These are phyloP conservation scores for Drosophila hamatofila DNA, from an alignment of 2,888 invertebrate species.

Conservation along the genomic window DNA sequence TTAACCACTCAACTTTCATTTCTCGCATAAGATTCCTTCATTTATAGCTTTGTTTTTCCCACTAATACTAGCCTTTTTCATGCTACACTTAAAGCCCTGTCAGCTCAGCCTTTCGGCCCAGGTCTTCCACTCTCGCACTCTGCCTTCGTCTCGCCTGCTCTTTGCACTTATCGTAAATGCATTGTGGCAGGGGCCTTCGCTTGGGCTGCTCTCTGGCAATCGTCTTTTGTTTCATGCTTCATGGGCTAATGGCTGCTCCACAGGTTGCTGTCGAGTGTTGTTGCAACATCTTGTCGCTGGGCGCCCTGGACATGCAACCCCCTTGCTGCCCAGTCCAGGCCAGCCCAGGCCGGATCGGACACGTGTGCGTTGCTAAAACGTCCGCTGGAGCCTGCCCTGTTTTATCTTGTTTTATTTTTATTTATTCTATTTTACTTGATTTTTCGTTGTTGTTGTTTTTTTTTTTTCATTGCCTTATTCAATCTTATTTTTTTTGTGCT, in stretches of 20 bases:
- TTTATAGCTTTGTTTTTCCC: not conserved
- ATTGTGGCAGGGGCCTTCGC: slow-evolving; percentile 66
- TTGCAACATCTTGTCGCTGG: slow-evolving; percentile 77
- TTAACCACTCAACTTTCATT: too few relatives aligned
- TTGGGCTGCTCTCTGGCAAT: slow-evolving; percentile 18
- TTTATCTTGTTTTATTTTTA: not conserved
- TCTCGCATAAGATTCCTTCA: not conserved
- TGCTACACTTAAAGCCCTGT: not conserved
- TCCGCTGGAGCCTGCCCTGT: slow-evolving; percentile 53
- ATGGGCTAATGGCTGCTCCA: slow-evolving; percentile 75
- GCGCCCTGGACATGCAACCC: slow-evolving; percentile 61
- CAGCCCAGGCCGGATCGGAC: slow-evolving; percentile 39
- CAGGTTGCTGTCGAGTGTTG: slow-evolving; percentile 77
- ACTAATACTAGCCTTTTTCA: not conserved
- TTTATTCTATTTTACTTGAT: slow-evolving; percentile 39
- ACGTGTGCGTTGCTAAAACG: slow-evolving; percentile 81
- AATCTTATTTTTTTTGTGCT: slow-evolving; percentile 53
- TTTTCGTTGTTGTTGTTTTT: slow-evolving; percentile 18
- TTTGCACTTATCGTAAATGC: slow-evolving; percentile 73
- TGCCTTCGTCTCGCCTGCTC: slow-evolving; percentile 10
- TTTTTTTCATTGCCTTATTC: slow-evolving; percentile 20
- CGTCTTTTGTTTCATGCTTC: slow-evolving; percentile 78
- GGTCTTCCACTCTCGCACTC: slow-evolving; percentile 2
- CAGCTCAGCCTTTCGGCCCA: not conserved
- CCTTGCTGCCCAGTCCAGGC: slow-evolving; percentile 1